A percentile compares a stretch with the other conserved stretches of the same genome.
Conservation (phyloP, 2,113 vertebrate genomes). For the Progne subis region DNA sequence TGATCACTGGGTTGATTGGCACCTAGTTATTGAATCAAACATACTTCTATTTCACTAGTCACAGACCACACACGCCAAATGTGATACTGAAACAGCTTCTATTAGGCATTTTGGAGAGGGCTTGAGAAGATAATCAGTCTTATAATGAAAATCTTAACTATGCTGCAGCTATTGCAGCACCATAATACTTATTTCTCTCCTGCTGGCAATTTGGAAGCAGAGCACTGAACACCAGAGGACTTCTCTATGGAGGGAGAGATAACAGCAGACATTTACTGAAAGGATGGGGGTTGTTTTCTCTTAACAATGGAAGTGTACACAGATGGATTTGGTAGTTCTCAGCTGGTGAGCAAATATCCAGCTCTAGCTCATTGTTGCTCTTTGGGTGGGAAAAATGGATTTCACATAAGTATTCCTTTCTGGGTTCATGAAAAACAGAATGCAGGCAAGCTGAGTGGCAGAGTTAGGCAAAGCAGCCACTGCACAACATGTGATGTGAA, state of each 20-base stretch:
- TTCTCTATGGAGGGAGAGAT: neutral
- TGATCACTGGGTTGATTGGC: conserved; percentile 9
- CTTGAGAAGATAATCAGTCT: conserved; percentile 15
- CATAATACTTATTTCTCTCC: neutral
- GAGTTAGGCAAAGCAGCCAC: neutral
- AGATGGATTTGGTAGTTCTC: neutral
- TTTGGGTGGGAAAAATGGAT: conserved; percentile 6
- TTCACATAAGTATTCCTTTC: neutral
- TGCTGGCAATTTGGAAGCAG: conserved; percentile 1
- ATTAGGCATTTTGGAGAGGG: neutral
- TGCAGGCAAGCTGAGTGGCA: neutral
- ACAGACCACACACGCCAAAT: neutral
- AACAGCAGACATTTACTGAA: neutral
- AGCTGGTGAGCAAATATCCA: conserved; percentile 8
- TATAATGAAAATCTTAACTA: conserved; percentile 30
- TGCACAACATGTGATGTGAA: neutral
- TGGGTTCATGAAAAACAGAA: neutral
- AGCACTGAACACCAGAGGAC: neutral
- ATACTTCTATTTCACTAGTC: neutral
- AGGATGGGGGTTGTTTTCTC: neutral
- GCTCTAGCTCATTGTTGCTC: neutral
- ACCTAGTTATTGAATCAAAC: conserved; percentile 27
- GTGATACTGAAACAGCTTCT: conserved; percentile 3
- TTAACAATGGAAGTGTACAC: neutral
- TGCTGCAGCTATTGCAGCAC: neutral